Conservation (phyloP, 1,140 invertebrate species). For the Grapholita molesta region DNA sequence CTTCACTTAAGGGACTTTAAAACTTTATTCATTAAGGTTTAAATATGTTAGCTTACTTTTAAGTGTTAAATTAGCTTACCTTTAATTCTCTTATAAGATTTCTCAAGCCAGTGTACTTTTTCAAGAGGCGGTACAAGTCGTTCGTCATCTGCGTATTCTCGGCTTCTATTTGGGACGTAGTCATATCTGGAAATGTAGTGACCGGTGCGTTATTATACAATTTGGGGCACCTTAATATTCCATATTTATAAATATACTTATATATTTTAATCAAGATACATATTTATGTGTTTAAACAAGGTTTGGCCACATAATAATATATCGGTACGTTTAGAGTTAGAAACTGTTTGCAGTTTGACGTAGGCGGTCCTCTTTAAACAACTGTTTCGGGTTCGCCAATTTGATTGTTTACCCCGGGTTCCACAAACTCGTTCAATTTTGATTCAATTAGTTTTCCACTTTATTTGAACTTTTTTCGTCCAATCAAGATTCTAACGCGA, state of each 20-base stretch:
- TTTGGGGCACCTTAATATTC: too few relatives aligned
- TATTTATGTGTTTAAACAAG: too few relatives aligned
- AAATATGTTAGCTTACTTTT: constrained; percentile 12
- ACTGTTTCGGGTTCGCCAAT: background rate
- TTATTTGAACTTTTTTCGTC: background rate
- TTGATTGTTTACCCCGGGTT: constrained; percentile 2
- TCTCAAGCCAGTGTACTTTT: constrained; percentile 93
- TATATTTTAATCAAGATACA: too few relatives aligned
- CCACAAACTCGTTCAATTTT: constrained; percentile 11
- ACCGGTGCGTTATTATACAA: constrained; percentile 12
- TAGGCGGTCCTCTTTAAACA: background rate
- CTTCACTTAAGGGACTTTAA: background rate
- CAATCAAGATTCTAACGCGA: constrained; percentile 10
- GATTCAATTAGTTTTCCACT: constrained; percentile 17
- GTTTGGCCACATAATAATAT: background rate
- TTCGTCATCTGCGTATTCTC: constrained; percentile 97
- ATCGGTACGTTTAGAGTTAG: background rate
- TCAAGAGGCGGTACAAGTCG: constrained; percentile 92
- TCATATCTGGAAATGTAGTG: constrained; percentile 86
- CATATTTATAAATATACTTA: too few relatives aligned
- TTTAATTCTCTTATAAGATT: constrained; percentile 93
- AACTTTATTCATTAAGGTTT: background rate
- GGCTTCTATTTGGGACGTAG: constrained; percentile 92
- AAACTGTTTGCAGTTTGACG: background rate
- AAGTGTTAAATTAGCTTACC: constrained; percentile 73